These are phyloP conservation scores for Sialia sialis DNA, from an alignment of 2,113 vertebrate species.

Conservation along the genomic window DNA sequence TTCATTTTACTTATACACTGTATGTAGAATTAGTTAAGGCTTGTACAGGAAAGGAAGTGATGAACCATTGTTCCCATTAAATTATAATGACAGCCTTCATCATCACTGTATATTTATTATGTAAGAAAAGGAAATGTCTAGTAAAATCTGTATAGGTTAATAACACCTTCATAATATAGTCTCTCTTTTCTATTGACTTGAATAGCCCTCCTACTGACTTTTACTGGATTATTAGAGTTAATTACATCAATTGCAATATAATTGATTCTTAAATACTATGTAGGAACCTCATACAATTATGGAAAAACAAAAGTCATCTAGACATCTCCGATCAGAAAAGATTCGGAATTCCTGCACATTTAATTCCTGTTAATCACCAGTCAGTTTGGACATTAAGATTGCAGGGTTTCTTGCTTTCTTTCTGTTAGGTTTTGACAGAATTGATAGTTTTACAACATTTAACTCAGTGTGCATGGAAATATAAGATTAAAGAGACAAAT, in stretches of 20 bases:
- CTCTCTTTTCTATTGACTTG: conserved; percentile 82
- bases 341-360: conserved; percentile 83
- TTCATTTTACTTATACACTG: conserved; percentile 76
- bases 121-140: conserved; percentile 83
- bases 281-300: conserved; percentile 85
- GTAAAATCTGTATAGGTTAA: conserved; percentile 85
- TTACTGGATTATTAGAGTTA: conserved; percentile 88
- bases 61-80: conserved; percentile 80
- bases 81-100: conserved; percentile 83
- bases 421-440: conserved; percentile 82
- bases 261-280: conserved; percentile 88
- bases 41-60: conserved; percentile 74
- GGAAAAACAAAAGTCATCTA: conserved; percentile 86
- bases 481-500: conserved; percentile 77
- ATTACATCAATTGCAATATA: conserved; percentile 91
- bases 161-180: conserved; percentile 84
- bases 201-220: conserved; percentile 88
- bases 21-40: conserved; percentile 79
- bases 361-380: conserved; percentile 84
- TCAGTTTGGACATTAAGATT: conserved; percentile 84
- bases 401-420: conserved; percentile 81
- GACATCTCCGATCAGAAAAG: conserved; percentile 82
- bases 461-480: conserved; percentile 80
- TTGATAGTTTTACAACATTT: conserved; percentile 85
- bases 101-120: conserved; percentile 82